phyloP scores from a whole-genome alignment of 1,140 invertebrate genomes.

The Cyrtorhinus lividipennis region DNA sequence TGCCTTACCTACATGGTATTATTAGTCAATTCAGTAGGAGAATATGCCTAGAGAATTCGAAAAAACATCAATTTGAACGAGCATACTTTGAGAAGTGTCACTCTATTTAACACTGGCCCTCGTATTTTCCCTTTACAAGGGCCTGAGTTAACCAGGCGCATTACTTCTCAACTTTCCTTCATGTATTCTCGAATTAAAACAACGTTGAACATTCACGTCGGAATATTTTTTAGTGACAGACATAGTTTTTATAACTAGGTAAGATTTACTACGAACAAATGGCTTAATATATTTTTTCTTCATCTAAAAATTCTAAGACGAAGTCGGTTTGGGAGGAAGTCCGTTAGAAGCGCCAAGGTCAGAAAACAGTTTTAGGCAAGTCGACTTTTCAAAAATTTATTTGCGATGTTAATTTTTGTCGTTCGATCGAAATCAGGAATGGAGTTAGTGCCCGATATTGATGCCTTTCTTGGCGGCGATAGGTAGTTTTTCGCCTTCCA shows the following conservation, averaged over 20 bases:
- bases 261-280: neutral
- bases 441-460: slow-evolving; percentile 32
- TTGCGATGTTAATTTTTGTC: neutral
- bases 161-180: neutral
- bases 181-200: neutral
- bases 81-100: no score
- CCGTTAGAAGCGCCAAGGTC: neutral
- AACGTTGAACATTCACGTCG: neutral
- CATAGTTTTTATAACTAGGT: neutral
- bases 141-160: slow-evolving; percentile 2
- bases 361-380: neutral
- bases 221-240: no score
- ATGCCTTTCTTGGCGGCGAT: slow-evolving; percentile 78
- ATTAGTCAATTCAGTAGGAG: no score
- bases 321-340: neutral
- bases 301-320: neutral
- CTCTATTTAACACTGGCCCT: slow-evolving; percentile 12
- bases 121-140: slow-evolving; percentile 20
- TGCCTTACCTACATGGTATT: no score
- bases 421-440: no score
- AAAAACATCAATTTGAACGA: no score
- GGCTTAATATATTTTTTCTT: slow-evolving; percentile 13
- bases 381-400: neutral
- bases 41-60: no score
- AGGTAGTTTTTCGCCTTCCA: slow-evolving; percentile 64